These are phyloP conservation scores for Chaitophorus viminalis DNA, from an alignment of 2,888 invertebrate genomes.

Conservation along the genomic window DNA sequence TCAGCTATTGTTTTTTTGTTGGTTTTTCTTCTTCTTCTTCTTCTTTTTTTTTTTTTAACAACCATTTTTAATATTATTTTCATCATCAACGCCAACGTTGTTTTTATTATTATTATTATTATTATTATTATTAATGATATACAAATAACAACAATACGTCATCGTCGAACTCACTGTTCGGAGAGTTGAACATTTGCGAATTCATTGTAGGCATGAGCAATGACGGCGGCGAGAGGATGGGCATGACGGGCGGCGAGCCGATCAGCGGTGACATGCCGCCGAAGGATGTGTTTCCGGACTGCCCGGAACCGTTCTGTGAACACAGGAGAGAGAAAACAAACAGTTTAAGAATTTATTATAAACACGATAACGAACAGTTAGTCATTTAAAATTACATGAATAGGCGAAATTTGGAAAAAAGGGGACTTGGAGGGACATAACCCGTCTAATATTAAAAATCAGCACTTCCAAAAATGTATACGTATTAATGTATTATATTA, in stretches of 20 bases:
- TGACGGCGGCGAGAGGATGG: constrained; percentile 67
- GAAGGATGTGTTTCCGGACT: constrained; percentile 51
- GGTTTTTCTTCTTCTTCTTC: not conserved
- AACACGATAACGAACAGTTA: no score
- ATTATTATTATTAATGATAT: not conserved
- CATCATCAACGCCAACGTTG: not conserved
- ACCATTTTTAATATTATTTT: not conserved
- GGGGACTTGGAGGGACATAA: no score
- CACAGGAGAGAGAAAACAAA: not conserved
- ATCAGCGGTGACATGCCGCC: constrained; percentile 64
- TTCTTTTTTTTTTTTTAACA: not conserved
- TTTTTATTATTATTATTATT: constrained; percentile 29
- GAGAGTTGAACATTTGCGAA: constrained; percentile 55
- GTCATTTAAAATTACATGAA: no score
- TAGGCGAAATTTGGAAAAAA: no score
- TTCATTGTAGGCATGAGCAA: constrained; percentile 66
- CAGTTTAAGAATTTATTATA: no score
- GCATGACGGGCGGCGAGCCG: constrained; percentile 66
- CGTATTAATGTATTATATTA: no score
- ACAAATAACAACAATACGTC: not conserved
- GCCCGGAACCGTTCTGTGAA: constrained; percentile 53
- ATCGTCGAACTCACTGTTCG: constrained; percentile 28
- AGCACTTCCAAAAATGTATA: no score
- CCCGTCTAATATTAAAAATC: no score
- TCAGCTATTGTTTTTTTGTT: constrained; percentile 36